Base-by-base conservation (phyloP, 2,888 invertebrate species). In the Copidosoma aretas region DNA sequence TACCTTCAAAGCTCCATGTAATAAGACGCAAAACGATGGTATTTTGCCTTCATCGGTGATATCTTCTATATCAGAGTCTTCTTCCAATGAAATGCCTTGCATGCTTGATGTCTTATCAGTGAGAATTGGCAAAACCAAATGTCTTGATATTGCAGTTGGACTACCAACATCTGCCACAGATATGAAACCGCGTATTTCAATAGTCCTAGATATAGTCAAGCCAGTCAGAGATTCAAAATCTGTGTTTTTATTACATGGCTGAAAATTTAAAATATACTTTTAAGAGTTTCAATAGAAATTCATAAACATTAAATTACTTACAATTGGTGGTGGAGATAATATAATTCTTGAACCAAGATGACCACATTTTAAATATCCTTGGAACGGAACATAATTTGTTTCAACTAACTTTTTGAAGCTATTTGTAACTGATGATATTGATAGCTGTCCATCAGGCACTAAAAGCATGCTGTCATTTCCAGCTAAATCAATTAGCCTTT, bases 1-100 rank as follows among this genome's bases (percentile, higher is more conserved):
- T 73, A 90, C 91, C 87, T 96, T 96, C 4, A 97, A 85, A 52
- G 95, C 95, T 3, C 96, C 97, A 81, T 98, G 97, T 1, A 98
- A 87, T 17, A 98, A 84, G 5, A 97, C 97, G 81, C 97, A 97
- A 80, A 97, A 94, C 1, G 95, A 95, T 0, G 97, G 93, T 57
- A 88, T 87, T 85, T 91, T 93, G 64, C 91, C 91, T 64, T 93
- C 93, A 77, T 92, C 93, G 1, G 87, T 85, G 56, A 85, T 85
- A 70, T 88, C 88, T 70, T 87, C 87, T 15, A 86, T 86, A 24
- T 86, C 87, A 0, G 85, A 83, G 68, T 89, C 85, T 77, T 86
- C 84, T 72, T 84, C 83, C 63, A 85, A 52, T 15, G 85, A 81
- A 76, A 84, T 86, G 10, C 83, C 80, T 82, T 84, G 78, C 84